Evolutionary conservation across 2,888 invertebrate species (phyloP), one percentile per base, ranked within the genome.

Genomic region (Plagodis pulveraria): DNA sequence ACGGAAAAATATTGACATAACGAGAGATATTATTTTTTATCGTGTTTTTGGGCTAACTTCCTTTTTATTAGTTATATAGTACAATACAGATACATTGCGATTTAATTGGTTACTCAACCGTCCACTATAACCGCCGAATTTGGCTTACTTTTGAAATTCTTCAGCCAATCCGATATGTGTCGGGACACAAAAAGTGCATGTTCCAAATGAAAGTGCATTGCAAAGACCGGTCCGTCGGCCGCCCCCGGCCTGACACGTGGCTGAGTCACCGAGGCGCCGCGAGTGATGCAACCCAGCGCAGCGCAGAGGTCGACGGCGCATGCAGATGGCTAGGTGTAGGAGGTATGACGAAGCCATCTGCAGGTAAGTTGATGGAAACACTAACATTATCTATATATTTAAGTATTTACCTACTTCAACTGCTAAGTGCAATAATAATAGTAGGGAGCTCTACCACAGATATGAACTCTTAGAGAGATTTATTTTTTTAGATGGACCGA

Each of bases 261-360:
- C 57, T 70, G 67, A 71, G 46, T 70, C 69, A 70, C 56, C 58
- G 52, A 53, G 51, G 49, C 40, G 49, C 44, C 45, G 45, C 22
- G 42, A 44, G 62, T 70, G 69, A 70, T 67, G 68, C 43, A 71
- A 70, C 58, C 9, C 51, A 62, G 63, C 66, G 67, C 42, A 71
- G 69, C 57, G n/a, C 52, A 62, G 63, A 68, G 67, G 67, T 65
- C 62, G 56, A 58, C 47, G 53, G 53, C 54, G 54, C 53, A 65
- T 59, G 58, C 62, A 55, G 62, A 63, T 60, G 65, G 44, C 55
- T 56, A 49, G 50, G 63, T 63, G 70, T 62, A 65, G 64, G 62
- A 64, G 65, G 53, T 50, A 58, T 58, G 58, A 58, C 58, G 50
- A 54, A 54, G 54, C 50, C 58, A 50, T 50, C n/a, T n/a, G 36